phyloP scores from a whole-genome alignment of 1,140 invertebrate species.

The Stenopsyche tienmushanensis region DNA sequence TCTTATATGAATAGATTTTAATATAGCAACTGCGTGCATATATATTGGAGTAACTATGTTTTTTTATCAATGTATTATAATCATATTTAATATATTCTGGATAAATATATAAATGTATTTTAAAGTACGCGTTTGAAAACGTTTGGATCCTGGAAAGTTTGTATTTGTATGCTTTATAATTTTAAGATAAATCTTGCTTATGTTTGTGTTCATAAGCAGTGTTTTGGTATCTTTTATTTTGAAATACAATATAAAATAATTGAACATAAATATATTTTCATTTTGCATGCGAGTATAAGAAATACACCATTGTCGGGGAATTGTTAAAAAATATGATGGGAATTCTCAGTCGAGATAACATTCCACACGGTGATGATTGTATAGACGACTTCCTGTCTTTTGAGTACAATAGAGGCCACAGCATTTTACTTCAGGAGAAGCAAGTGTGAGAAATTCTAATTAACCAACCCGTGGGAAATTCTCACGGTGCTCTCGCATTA shows the following conservation, averaged over 20 bases:
- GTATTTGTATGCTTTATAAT: too few relatives aligned
- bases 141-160: too few relatives aligned
- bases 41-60: not conserved
- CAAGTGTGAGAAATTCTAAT: slow-evolving; percentile 42
- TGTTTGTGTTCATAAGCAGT: slow-evolving; percentile 34
- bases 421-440: slow-evolving; percentile 32
- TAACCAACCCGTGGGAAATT: slow-evolving; percentile 40
- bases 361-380: slow-evolving; percentile 37
- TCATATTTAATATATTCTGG: not conserved
- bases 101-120: too few relatives aligned
- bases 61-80: not conserved
- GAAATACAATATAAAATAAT: slow-evolving; percentile 41
- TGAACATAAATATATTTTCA: slow-evolving; percentile 35
- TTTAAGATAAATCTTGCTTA: slow-evolving; percentile 24
- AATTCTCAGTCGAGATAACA: slow-evolving; percentile 38
- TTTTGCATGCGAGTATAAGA: slow-evolving; percentile 29
- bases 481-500: slow-evolving; percentile 34
- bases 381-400: slow-evolving; percentile 39
- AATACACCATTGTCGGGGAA: slow-evolving; percentile 12
- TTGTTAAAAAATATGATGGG: slow-evolving; percentile 41
- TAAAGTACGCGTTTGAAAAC: too few relatives aligned
- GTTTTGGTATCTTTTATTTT: slow-evolving; percentile 38
- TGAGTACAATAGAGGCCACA: slow-evolving; percentile 37
- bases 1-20: not conserved
- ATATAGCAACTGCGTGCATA: not conserved